Evolutionary conservation across 2,113 vertebrate genomes (phyloP).

Genomic region (Symphodus melops): DNA sequence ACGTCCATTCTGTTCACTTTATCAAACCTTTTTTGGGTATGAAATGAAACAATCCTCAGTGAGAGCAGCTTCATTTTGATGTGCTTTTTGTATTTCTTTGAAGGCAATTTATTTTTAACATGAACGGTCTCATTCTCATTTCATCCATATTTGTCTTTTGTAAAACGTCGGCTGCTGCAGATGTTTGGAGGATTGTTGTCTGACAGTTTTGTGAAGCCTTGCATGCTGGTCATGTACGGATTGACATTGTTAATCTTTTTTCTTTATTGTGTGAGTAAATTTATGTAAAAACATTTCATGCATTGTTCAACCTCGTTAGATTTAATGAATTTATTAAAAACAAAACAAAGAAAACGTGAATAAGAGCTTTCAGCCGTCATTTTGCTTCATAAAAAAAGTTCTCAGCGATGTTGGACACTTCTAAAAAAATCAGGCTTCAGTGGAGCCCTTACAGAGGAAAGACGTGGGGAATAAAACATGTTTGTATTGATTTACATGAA

Average conservation of each 20-base stretch:
- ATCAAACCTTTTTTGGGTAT: conserved; percentile 21
- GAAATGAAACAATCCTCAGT: conserved; percentile 16
- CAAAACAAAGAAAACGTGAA: conserved; percentile 79
- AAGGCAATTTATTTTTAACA: conserved; percentile 31
- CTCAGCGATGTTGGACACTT: conserved; percentile 67
- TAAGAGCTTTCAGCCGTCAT: conserved; percentile 75
- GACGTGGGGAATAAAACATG: conserved; percentile 35
- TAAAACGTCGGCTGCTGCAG: conserved; percentile 52
- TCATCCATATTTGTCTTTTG: conserved; percentile 87
- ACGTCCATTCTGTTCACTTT: conserved; percentile 22
- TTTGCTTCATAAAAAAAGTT: conserved; percentile 84
- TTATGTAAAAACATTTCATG: conserved; percentile 83
- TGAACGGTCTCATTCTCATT: conserved; percentile 84
- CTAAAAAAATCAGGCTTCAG: conserved; percentile 51
- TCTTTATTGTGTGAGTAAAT: conserved; percentile 84
- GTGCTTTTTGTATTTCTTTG: conserved; percentile 15
- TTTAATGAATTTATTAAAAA: conserved; percentile 80
- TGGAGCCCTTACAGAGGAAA: conserved; percentile 28
- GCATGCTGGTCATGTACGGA: conserved; percentile 96
- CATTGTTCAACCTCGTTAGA: conserved; percentile 86
- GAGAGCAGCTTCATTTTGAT: conserved; percentile 28
- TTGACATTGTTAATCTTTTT: conserved; percentile 76
- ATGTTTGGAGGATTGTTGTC: conserved; percentile 50
- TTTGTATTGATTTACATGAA: conserved; percentile 49
- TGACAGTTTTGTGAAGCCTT: conserved; percentile 88